Percentiles rank a stretch among this genome's conserved stretches.
Conservation (phyloP, 2,888 invertebrate species). For the Hypomecis punctinalis region DNA sequence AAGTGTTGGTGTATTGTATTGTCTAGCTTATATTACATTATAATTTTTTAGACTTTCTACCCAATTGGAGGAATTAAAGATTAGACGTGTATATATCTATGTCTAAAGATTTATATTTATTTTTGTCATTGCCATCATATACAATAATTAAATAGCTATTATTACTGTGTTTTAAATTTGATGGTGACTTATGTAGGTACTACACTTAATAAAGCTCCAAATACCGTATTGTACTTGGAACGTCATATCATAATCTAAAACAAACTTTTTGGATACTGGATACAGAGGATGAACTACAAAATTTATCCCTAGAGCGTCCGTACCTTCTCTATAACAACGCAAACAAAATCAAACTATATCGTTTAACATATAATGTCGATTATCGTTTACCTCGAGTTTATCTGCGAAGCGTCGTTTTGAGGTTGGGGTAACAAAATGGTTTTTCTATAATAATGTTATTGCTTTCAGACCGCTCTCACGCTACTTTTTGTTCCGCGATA, state of each 20-base stretch:
- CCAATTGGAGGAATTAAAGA: too few species aligned
- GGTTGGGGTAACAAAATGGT: conserved; percentile 26
- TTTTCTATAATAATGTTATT: conserved; percentile 35
- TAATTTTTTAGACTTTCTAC: too few species aligned
- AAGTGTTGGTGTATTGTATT: too few species aligned
- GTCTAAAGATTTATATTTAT: too few species aligned
- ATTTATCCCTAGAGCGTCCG: conserved; percentile 9
- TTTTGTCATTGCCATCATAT: too few species aligned
- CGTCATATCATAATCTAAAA: conserved; percentile 13
- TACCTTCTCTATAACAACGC: not conserved
- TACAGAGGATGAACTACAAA: conserved; percentile 7
- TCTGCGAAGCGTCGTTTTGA: not conserved
- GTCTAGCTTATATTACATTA: too few species aligned
- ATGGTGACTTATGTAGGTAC: not conserved
- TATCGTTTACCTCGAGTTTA: conserved; percentile 10
- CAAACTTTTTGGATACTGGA: conserved; percentile 14
- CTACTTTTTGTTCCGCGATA: conserved; percentile 21
- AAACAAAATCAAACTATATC: conserved; percentile 6
- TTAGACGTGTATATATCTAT: too few species aligned
- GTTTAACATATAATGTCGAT: conserved; percentile 16
- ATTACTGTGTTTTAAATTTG: too few species aligned
- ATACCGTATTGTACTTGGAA: not conserved
- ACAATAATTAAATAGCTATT: too few species aligned
- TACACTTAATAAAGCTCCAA: not conserved
- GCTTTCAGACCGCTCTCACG: conserved; percentile 16